phyloP scores from a whole-genome alignment of 2,797 vertebrate species.

The Gambusia yucatana region DNA sequence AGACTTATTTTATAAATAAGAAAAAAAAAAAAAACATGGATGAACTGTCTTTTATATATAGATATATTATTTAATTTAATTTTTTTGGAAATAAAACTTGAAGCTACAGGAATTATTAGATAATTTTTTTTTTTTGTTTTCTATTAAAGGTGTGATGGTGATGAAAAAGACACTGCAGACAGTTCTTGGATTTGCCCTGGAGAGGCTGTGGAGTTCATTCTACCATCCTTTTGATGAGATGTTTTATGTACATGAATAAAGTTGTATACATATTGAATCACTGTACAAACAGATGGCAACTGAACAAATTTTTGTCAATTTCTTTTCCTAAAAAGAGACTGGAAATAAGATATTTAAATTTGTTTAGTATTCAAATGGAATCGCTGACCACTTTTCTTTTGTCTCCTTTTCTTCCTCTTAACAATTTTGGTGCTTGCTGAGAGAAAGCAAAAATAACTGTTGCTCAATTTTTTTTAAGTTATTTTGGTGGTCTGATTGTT shows the following conservation, averaged over 20 bases:
- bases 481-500: slow-evolving; percentile 82
- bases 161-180: slow-evolving; percentile 84
- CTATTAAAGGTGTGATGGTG: slow-evolving; percentile 80
- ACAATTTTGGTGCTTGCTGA: slow-evolving; percentile 84
- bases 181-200: slow-evolving; percentile 71
- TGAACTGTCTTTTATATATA: slow-evolving; percentile 86
- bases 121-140: slow-evolving; percentile 73
- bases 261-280: slow-evolving; percentile 85
- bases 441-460: slow-evolving; percentile 82
- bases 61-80: slow-evolving; percentile 89
- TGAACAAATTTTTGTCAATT: slow-evolving; percentile 78
- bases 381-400: slow-evolving; percentile 81
- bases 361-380: slow-evolving; percentile 81
- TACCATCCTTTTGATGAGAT: slow-evolving; percentile 79
- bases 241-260: slow-evolving; percentile 83
- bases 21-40: slow-evolving; percentile 71
- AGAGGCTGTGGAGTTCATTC: slow-evolving; percentile 73
- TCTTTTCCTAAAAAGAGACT: slow-evolving; percentile 74
- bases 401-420: slow-evolving; percentile 72
- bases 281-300: slow-evolving; percentile 85
- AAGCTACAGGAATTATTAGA: slow-evolving; percentile 85
- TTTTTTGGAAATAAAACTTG: slow-evolving; percentile 87
- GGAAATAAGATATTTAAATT: slow-evolving; percentile 84
- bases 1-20: slow-evolving; percentile 87
- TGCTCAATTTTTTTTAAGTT: slow-evolving; percentile 84